Evolutionary conservation across 1,140 invertebrate genomes (phyloP), one percentile per base, ranked within the genome.

Genomic region (Heliconius melpomene): DNA sequence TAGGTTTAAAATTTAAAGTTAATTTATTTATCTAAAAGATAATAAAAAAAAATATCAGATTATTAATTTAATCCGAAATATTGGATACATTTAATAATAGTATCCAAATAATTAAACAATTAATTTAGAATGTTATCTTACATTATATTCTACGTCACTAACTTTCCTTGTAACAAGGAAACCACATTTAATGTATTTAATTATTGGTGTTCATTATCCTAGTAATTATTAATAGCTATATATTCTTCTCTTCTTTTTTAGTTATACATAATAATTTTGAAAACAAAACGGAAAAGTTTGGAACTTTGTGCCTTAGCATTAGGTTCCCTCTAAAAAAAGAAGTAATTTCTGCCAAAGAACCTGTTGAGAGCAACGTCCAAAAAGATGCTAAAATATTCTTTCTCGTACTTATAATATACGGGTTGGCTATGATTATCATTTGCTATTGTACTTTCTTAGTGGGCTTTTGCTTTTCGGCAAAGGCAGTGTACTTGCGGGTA

Each of bases 321-420:
- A 46, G 40, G 13, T 16, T 16, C 0, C 13, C 13, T 46, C 40
- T 46, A 52, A 66, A 50, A 80, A 52, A 77, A 79, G 75, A 83
- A 83, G 74, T 74, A 73, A 52, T 71, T 80, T 77, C 74, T 46
- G 66, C 75, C 82, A 83, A 83, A 83, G 82, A 83, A 83, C 73
- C 82, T 83, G 75, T 76, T 83, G 74, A 76, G 74, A 80, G 80
- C 77, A 83, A 81, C 75, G 75, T 76, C 74, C 80, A 82, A 82
- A 82, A 82, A 82, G 80, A 82, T 82, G 77, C 54, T 79, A 73
- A 78, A 82, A 78, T 82, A 82, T 79, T 82, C 77, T 82, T 82
- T 82, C 77, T 82, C 77, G 74, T 75, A 81, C 75, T 36, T 81
- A 81, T 20, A 81, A 78, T 78, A 72, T 72, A 75, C 72, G 80